phyloP scores from a whole-genome alignment of 2,888 invertebrate genomes.

The Acrocera orbiculus region DNA sequence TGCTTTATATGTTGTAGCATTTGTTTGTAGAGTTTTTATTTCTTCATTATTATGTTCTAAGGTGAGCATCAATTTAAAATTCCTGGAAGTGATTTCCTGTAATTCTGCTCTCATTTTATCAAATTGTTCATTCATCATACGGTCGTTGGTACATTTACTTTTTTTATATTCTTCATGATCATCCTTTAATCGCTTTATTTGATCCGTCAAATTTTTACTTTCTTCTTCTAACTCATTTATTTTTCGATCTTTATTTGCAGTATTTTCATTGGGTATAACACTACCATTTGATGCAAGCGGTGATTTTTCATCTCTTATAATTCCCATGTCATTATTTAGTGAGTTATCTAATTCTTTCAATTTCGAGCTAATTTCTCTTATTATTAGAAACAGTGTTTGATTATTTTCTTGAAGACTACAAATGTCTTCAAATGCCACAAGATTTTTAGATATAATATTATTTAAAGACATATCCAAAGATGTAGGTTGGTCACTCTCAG shows the following conservation, averaged over 20 bases:
- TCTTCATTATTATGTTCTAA: constrained; percentile 72
- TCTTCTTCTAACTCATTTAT: constrained; percentile 37
- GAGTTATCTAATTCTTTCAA: too few relatives aligned
- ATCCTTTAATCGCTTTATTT: constrained; percentile 54
- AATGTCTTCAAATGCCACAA: too few relatives aligned
- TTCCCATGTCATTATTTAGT: too few relatives aligned
- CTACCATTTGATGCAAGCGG: constrained; percentile 11
- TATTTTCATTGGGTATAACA: constrained; percentile 25
- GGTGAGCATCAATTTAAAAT: constrained; percentile 64
- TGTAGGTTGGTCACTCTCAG: too few relatives aligned
- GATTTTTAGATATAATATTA: too few relatives aligned
- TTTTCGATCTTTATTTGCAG: constrained; percentile 34
- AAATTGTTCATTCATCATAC: constrained; percentile 65
- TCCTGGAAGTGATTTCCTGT: constrained; percentile 52
- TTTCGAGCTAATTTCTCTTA: too few relatives aligned
- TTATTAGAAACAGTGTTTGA: too few relatives aligned
- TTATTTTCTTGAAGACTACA: too few relatives aligned
- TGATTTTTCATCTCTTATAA: constrained; percentile 16
- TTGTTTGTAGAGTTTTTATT: constrained; percentile 56
- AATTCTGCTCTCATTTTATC: constrained; percentile 63
- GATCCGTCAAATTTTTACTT: constrained; percentile 40
- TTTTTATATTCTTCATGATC: constrained; percentile 72
- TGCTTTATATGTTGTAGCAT: constrained; percentile 61
- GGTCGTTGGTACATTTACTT: constrained; percentile 68
- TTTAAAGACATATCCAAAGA: too few relatives aligned